Evolutionary conservation across 1,140 invertebrate genomes (phyloP).

Genomic region (Nasonia giraulti): DNA sequence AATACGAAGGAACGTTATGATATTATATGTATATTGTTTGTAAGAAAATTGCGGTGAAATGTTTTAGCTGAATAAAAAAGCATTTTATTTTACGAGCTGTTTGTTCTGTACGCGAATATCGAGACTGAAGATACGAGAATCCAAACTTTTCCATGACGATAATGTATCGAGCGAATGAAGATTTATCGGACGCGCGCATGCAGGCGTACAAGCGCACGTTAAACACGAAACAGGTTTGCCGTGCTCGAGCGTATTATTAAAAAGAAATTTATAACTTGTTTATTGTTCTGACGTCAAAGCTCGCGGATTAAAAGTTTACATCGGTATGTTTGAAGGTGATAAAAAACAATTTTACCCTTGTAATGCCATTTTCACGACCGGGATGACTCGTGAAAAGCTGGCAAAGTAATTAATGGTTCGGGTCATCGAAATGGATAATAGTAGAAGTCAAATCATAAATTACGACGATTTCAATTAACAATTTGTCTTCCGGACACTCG

Average conservation of each 20-base stretch:
- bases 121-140: not conserved
- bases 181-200: no score
- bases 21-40: constrained; percentile 4
- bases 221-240: no score
- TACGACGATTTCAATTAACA: not conserved
- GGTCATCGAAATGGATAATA: no score
- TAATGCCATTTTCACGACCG: no score
- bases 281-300: no score
- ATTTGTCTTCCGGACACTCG: not conserved
- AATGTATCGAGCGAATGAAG: no score
- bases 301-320: no score
- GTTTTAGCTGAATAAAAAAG: constrained; percentile 25
- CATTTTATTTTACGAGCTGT: not conserved
- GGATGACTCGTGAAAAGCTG: no score
- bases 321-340: not conserved
- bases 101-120: not conserved
- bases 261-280: no score
- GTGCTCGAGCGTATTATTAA: no score
- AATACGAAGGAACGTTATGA: not conserved
- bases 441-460: not conserved
- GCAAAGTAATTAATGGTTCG: no score
- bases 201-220: no score
- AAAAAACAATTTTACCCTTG: not conserved
- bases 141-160: not conserved
- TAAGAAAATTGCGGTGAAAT: constrained; percentile 24